Evolutionary conservation across 2,888 invertebrate species (phyloP).

Genomic region (Andrena dorsata): DNA sequence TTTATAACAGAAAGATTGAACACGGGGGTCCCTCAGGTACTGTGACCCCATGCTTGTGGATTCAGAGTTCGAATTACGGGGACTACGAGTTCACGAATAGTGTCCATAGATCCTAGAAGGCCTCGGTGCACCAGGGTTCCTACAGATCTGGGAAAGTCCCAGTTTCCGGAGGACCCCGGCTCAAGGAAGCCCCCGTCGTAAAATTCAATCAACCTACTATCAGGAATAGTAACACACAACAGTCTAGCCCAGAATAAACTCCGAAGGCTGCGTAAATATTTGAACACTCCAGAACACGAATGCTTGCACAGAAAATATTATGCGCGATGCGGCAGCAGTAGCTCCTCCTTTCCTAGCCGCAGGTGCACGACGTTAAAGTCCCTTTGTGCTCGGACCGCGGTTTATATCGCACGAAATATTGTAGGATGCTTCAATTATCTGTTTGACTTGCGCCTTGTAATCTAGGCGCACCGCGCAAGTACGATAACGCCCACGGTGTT

Average conservation of each 20-base stretch:
- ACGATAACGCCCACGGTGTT: conserved; percentile 44
- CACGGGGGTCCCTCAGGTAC: no score
- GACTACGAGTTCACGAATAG: no score
- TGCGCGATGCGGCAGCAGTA: background rate
- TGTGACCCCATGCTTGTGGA: no score
- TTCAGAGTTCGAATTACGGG: no score
- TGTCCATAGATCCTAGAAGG: no score
- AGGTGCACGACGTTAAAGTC: background rate
- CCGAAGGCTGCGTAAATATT: background rate
- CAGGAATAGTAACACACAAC: background rate
- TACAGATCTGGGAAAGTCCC: no score
- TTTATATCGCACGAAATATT: background rate
- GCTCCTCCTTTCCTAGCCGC: background rate
- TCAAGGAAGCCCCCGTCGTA: background rate
- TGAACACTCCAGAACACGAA: background rate
- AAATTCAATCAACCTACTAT: background rate
- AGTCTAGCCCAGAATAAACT: background rate
- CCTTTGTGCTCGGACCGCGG: background rate
- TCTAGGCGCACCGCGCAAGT: conserved; percentile 22
- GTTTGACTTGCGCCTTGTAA: conserved; percentile 46
- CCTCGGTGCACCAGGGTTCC: no score
- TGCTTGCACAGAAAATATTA: conserved; percentile 3
- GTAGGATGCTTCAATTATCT: conserved; percentile 28
- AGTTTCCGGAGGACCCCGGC: no score
- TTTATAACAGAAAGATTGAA: no score